These are phyloP conservation scores for Gymnarchus niloticus DNA, from an alignment of 2,113 vertebrate genomes.

Conservation along the genomic window DNA sequence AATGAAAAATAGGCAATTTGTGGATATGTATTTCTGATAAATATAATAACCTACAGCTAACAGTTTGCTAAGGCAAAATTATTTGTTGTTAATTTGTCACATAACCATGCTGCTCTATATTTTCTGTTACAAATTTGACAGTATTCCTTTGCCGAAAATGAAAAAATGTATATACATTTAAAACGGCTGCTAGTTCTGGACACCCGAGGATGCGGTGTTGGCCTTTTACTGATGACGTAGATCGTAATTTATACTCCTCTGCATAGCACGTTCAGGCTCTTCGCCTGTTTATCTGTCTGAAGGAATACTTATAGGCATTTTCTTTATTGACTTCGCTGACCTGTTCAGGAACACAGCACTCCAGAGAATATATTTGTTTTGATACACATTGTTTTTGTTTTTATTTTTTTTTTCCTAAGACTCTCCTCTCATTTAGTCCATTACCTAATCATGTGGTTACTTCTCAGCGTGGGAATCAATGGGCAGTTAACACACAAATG, in stretches of 20 bases:
- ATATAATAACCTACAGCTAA: slow-evolving; percentile 28
- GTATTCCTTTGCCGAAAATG: not conserved
- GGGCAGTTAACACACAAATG: not conserved
- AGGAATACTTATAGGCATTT: not conserved
- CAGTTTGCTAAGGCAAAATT: slow-evolving; percentile 26
- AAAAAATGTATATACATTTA: not conserved
- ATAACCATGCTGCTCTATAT: not conserved
- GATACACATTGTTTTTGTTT: too few relatives aligned
- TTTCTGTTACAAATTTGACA: not conserved
- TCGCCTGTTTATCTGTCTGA: not conserved
- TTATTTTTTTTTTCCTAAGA: not conserved
- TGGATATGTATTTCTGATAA: slow-evolving; percentile 28
- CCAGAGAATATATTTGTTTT: too few relatives aligned
- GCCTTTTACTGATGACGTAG: not conserved
- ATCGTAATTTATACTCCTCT: not conserved
- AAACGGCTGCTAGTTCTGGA: not conserved
- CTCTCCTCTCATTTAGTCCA: not conserved
- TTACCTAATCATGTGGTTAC: not conserved
- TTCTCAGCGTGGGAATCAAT: not conserved
- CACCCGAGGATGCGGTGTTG: too few relatives aligned
- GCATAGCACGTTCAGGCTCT: not conserved
- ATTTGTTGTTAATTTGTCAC: not conserved
- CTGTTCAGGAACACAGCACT: not conserved
- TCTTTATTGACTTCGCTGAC: not conserved
- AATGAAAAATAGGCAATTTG: slow-evolving; percentile 19